These are phyloP conservation scores for Drosophila multiciliata DNA, from an alignment of 2,888 invertebrate genomes.

Conservation along the genomic window DNA sequence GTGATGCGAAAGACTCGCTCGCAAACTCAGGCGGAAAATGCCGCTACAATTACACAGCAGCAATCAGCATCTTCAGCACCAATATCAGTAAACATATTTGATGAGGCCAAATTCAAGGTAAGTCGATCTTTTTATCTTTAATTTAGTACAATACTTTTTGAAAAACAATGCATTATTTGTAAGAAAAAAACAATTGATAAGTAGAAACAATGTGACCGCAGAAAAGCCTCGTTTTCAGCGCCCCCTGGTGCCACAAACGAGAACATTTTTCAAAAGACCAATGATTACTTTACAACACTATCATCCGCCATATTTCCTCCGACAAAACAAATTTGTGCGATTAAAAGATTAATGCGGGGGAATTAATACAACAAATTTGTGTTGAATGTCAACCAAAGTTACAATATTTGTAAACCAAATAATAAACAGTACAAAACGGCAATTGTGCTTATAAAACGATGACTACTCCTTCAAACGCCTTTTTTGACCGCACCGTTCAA, in stretches of 20 bases:
- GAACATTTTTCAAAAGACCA: slow-evolving; percentile 16
- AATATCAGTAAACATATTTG: slow-evolving; percentile 58
- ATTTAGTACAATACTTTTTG: slow-evolving; percentile 24
- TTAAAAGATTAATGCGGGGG: slow-evolving; percentile 59
- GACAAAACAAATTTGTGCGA: slow-evolving; percentile 72
- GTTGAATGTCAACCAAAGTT: slow-evolving; percentile 24
- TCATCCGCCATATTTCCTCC: slow-evolving; percentile 75
- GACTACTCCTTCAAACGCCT: slow-evolving; percentile 43
- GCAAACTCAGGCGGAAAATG: slow-evolving; percentile 84
- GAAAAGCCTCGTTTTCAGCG: slow-evolving; percentile 39
- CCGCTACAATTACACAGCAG: slow-evolving; percentile 61
- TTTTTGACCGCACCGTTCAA: slow-evolving; percentile 53
- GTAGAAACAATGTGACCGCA: slow-evolving; percentile 61
- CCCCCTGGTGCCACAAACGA: slow-evolving; percentile 30
- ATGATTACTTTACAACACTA: slow-evolving; percentile 56
- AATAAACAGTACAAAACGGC: slow-evolving; percentile 14
- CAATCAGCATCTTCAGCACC: slow-evolving; percentile 51
- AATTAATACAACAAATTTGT: slow-evolving; percentile 35
- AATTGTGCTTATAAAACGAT: slow-evolving; percentile 17
- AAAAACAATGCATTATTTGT: slow-evolving; percentile 31
- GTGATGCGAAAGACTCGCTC: slow-evolving; percentile 85
- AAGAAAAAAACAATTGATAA: slow-evolving; percentile 53
- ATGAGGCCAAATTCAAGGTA: slow-evolving; percentile 69
- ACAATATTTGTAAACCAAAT: slow-evolving; percentile 17
- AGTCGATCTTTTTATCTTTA: slow-evolving; percentile 5